Conservation (phyloP, 2,888 invertebrate genomes). For the Drepana falcataria region DNA sequence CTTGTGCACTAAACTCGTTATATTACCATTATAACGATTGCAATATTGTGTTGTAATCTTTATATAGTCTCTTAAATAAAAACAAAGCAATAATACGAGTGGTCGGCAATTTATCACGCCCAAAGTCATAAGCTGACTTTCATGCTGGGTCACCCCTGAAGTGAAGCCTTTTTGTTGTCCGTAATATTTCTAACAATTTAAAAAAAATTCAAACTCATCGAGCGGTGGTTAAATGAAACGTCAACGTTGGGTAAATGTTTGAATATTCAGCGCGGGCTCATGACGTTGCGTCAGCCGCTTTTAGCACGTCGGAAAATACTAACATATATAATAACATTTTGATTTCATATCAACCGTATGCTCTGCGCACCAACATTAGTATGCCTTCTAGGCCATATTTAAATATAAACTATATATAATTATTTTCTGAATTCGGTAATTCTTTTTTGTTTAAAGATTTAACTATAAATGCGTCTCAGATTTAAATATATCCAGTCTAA, state of each 20-base stretch:
- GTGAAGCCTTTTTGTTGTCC: slow-evolving; percentile 72
- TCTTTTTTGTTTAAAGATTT: too few relatives aligned
- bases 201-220: slow-evolving; percentile 60
- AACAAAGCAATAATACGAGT: slow-evolving; percentile 14
- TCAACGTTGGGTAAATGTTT: slow-evolving; percentile 50
- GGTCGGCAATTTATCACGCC: slow-evolving; percentile 70
- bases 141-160: slow-evolving; percentile 66
- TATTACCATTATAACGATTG: too few relatives aligned
- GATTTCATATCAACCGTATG: slow-evolving; percentile 15
- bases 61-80: too few relatives aligned
- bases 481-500: too few relatives aligned
- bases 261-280: slow-evolving; percentile 40
- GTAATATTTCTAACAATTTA: slow-evolving; percentile 66
- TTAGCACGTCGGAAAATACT: slow-evolving; percentile 37
- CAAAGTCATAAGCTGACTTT: slow-evolving; percentile 75
- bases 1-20: too few relatives aligned
- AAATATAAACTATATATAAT: too few relatives aligned
- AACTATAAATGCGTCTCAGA: too few relatives aligned
- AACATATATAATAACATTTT: slow-evolving; percentile 21
- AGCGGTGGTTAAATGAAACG: slow-evolving; percentile 56
- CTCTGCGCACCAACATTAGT: neutral
- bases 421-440: too few relatives aligned
- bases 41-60: too few relatives aligned
- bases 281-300: slow-evolving; percentile 31
- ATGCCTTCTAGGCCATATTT: too few relatives aligned